These are phyloP conservation scores for Popillia japonica DNA, from an alignment of 1,140 invertebrate genomes.

Conservation along the genomic window DNA sequence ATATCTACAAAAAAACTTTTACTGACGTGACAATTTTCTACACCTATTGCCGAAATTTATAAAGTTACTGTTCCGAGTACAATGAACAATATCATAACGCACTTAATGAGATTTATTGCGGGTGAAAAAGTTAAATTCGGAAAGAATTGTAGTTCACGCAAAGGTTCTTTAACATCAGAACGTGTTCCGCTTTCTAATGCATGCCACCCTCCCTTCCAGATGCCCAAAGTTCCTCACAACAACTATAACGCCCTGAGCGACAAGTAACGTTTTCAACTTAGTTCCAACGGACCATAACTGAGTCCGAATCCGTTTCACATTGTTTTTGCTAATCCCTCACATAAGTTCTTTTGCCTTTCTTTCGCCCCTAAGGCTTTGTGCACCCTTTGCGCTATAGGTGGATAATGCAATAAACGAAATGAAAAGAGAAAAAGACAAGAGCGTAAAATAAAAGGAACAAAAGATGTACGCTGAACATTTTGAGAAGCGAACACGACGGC, in stretches of 20 bases:
- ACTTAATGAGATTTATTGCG: no score
- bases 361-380: background rate
- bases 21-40: no score
- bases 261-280: conserved; percentile 17
- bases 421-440: background rate
- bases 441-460: background rate
- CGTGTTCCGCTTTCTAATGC: background rate
- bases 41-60: no score
- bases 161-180: background rate
- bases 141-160: conserved; percentile 1
- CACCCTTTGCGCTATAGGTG: background rate
- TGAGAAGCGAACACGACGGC: background rate
- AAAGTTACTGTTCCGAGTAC: no score
- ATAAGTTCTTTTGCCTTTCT: background rate
- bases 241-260: conserved; percentile 18
- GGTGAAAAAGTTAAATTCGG: background rate
- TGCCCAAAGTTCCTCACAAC: background rate
- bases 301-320: conserved; percentile 20
- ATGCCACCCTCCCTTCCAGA: background rate
- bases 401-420: background rate
- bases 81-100: no score
- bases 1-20: no score
- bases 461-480: background rate
- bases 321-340: conserved; percentile 12
- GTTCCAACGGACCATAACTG: background rate